A percentile compares a stretch with the other conserved stretches of the same genome.
Conservation (phyloP, 2,888 invertebrate genomes). For the Protodeltote pygarga region DNA sequence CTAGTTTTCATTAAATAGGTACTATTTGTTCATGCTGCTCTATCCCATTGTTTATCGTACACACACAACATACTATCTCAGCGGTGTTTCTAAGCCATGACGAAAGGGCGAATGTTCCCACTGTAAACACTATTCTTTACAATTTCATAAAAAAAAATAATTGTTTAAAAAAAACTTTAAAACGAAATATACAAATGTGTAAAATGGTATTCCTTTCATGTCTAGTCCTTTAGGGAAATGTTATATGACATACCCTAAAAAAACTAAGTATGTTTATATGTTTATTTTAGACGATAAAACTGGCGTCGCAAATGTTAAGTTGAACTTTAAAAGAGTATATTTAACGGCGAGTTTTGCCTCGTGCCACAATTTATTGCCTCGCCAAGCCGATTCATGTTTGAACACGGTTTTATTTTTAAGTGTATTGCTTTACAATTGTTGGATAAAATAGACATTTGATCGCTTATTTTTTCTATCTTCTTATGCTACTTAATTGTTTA, state of each 20-base stretch:
- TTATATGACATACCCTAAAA: slow-evolving; percentile 48
- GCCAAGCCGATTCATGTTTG: slow-evolving; percentile 56
- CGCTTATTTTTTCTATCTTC: slow-evolving; percentile 36
- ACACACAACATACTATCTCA: too few relatives aligned
- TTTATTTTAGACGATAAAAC: slow-evolving; percentile 57
- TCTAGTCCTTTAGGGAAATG: slow-evolving; percentile 53
- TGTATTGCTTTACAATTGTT: slow-evolving; percentile 52
- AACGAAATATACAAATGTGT: slow-evolving; percentile 45
- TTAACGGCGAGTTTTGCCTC: slow-evolving; percentile 54
- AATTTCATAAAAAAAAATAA: too few relatives aligned
- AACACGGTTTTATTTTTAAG: slow-evolving; percentile 58
- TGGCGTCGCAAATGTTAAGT: slow-evolving; percentile 53
- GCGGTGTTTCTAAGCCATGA: too few relatives aligned
- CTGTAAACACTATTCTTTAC: too few relatives aligned
- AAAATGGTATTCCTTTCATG: slow-evolving; percentile 45
- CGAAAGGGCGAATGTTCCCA: too few relatives aligned
- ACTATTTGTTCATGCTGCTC: too few relatives aligned
- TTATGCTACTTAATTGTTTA: slow-evolving; percentile 40
- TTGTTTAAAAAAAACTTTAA: slow-evolving; percentile 29
- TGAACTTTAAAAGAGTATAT: slow-evolving; percentile 58
- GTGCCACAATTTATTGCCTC: slow-evolving; percentile 56
- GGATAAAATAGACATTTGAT: slow-evolving; percentile 44
- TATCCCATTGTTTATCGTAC: too few relatives aligned
- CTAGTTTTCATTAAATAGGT: too few relatives aligned
- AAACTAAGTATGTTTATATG: slow-evolving; percentile 48